Evolutionary conservation across 1,140 invertebrate species (phyloP), one percentile per base, ranked within the genome.

Genomic region (Drosophila grimshawi): DNA sequence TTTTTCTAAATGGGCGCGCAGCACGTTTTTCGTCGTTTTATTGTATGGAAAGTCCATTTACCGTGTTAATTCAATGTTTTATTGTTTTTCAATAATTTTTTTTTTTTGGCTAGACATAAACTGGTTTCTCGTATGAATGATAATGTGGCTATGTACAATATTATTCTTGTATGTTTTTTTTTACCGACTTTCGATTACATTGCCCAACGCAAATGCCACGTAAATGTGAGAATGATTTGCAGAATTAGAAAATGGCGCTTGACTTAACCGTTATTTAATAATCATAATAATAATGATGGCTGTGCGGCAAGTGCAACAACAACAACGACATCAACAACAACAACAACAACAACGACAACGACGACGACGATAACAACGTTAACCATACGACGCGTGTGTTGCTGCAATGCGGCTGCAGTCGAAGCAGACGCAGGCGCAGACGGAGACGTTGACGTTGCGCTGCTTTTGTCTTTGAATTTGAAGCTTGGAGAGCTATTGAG

Each of bases 221-320:
- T 45, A 68, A 80, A 80, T 83, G 66, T 61, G 76, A 78, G 85
- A 89, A 88, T 88, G 85, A 88, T 75, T 88, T 89, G 85, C 85
- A 85, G 65, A 80, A 89, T 89, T 46, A 37, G 29, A 66, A 81
- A 88, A 88, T 88, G 74, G 52, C 85, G 76, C 66, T 88, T 83
- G 83, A 69, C 67, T 89, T 89, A 85, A 89, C 85, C 77, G 83
- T 85, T 88, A 89, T 88, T 88, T 85, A 88, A 88, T 83, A 88
- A 85, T 74, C 83, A 79, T 46, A 86, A 76, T 57, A 76, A 60
- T 66, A 63, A 76, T 72, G 48, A 75, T 70, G 62, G 68, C 73
- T 66, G 19, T 19, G 49, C 72, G 43, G 57, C 61, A 66, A 85
- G 46, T 53, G 61, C 75, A 76, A 51, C 75, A 71, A 46, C 72